Conservation (phyloP, 2,113 vertebrate genomes). For the Tachysurus vachellii region DNA sequence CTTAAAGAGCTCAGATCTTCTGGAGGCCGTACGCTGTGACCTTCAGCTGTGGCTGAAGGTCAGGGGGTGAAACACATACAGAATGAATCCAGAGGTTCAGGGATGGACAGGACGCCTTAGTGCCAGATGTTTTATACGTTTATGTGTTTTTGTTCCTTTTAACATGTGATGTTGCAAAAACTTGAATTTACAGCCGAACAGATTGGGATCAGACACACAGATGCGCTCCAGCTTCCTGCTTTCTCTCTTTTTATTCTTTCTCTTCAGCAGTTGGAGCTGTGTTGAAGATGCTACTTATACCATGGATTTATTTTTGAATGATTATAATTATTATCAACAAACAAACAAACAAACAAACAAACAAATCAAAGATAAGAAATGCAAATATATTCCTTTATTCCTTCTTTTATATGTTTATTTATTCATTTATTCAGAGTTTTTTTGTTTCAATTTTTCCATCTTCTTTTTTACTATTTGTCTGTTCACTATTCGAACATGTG, state of each 20-base stretch:
- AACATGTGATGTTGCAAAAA: slow-evolving; percentile 52
- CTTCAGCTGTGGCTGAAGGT: slow-evolving; percentile 4
- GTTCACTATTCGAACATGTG: slow-evolving; percentile 5
- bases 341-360: not conserved
- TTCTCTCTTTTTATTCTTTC: not conserved
- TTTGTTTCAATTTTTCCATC: not conserved
- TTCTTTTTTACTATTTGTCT: not conserved
- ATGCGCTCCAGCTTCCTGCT: slow-evolving; percentile 4
- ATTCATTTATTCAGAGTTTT: not conserved
- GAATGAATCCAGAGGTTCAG: slow-evolving; percentile 58
- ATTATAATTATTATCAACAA: not conserved
- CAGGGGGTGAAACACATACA: slow-evolving; percentile 49
- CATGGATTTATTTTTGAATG: not conserved
- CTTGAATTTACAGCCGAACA: slow-evolving; percentile 56
- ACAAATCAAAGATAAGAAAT: too few species aligned
- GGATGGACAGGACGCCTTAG: slow-evolving; percentile 59
- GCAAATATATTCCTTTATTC: not conserved
- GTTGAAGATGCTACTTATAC: too few species aligned
- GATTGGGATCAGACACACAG: slow-evolving; percentile 43
- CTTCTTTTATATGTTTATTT: not conserved
- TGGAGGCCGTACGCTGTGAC: not conserved
- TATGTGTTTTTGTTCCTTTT: slow-evolving; percentile 30
- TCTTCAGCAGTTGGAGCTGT: not conserved
- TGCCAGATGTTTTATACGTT: slow-evolving; percentile 65
- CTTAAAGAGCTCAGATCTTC: not conserved